Evolutionary conservation across 2,113 vertebrate species (phyloP), one percentile per base, ranked within the genome.

Genomic region (Nothobranchius furzeri): DNA sequence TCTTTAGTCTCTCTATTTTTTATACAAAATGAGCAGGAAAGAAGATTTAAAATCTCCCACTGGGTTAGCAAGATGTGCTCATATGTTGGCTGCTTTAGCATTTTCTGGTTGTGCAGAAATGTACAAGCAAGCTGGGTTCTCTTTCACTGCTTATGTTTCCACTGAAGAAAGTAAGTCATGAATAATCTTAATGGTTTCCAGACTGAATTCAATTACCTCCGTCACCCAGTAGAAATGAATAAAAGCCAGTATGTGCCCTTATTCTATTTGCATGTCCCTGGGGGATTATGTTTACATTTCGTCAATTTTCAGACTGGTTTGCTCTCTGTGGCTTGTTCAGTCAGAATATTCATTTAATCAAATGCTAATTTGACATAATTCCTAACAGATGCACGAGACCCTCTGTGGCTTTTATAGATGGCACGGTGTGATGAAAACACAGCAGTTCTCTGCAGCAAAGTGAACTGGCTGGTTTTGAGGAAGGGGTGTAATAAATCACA

Each of bases 111-210:
- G 6, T 59, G 60, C 14, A 73, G 68, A 69, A 73, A 76, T 59
- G 63, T 48, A 64, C 45, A 52, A 64, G 40, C 69, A 52, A 63
- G 65, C 35, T 15, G 30, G 61, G 40, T 40, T 79, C 35, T 70
- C 30, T 73, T 64, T 80, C 42, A 42, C 30, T 47, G 49, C 60
- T 61, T 60, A 53, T 70, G 66, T 81, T 82, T 73, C 68, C 70
- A 72, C 57, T 56, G 54, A 60, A 76, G 79, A 78, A 76, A 79
- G 43, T 64, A 65, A 69, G 65, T 78, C 85, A 79, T 87, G 81
- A 89, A 88, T 89, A 89, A 87, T 79, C 65, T 59, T 83, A 87
- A 88, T 83, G 84, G 74, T 72, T 82, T 82, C 71, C 67, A 84
- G 79, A 77, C 72, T 56, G 56, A 85, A 88, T 89, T 71, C 71